Evolutionary conservation across 2,797 vertebrate species (phyloP).

Genomic region (Percopsis omiscomaycus): DNA sequence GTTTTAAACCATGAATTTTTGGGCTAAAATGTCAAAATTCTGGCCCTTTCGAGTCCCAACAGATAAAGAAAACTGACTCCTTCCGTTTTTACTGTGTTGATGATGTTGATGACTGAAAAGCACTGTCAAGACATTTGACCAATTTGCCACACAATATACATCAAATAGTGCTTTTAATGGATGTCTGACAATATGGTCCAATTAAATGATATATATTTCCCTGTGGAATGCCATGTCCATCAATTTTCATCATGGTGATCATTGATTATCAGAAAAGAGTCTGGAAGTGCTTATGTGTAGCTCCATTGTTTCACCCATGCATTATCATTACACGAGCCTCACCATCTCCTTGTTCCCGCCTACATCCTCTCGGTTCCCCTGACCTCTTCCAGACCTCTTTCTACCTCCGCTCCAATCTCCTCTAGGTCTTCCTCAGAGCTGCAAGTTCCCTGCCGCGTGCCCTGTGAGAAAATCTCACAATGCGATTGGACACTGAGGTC

Average conservation of each 20-base stretch:
- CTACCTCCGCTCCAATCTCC: slow-evolving; percentile 14
- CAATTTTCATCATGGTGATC: slow-evolving; percentile 20
- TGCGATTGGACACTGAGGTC: slow-evolving; percentile 71
- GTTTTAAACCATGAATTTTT: too few species aligned
- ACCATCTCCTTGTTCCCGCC: slow-evolving; percentile 36
- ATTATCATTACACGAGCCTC: not conserved
- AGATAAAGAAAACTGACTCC: too few species aligned
- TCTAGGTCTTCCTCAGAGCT: slow-evolving; percentile 73
- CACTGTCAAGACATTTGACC: slow-evolving; percentile 10
- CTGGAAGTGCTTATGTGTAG: not conserved
- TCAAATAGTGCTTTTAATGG: slow-evolving; percentile 24
- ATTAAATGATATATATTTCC: slow-evolving; percentile 15
- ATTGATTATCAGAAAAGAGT: slow-evolving; percentile 14
- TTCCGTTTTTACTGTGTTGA: too few species aligned
- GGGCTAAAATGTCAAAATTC: too few species aligned
- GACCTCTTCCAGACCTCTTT: not conserved
- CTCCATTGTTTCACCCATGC: not conserved
- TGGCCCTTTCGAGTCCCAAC: too few species aligned
- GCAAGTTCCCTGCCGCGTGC: slow-evolving; percentile 42
- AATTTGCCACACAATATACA: slow-evolving; percentile 4
- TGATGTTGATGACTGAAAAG: not conserved
- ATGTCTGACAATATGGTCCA: slow-evolving; percentile 16
- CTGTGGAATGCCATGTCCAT: slow-evolving; percentile 10
- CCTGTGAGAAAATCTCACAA: slow-evolving; percentile 57
- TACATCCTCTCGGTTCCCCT: slow-evolving; percentile 8